Base-by-base conservation (phyloP, 2,797 vertebrate species). In the Macropodus opercularis region DNA sequence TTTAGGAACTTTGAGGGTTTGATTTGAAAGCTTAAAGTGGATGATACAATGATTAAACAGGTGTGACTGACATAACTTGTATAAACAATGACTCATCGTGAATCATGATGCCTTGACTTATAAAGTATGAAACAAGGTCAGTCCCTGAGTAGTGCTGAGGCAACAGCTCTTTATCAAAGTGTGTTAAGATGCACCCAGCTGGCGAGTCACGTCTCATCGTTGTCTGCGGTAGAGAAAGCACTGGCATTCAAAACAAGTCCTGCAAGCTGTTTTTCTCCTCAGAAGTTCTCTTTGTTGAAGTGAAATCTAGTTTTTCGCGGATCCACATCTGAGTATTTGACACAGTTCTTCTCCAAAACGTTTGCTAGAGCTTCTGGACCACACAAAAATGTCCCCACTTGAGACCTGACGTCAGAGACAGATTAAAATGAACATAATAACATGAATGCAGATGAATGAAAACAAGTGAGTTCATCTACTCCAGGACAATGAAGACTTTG, bases 251-350 rank as follows among this genome's bases (percentile, higher is more conserved):
- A 17, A 32, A 18, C 46, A 47, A 23, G 8, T 49, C 24, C 2
- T 8, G 48, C 38, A 29, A 5, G 32, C 38, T 31, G 13, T 8
- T 22, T 1, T 13, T 1, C 32, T 19, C 0, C 68, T 95, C 82
- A 98, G 63, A 98, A 98, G 59, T 96, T 97, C 73, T 98, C 95
- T 79, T 96, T 95, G 90, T 98, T 98, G 84, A 98, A 97, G 80
- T 96, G 97, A 88, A 98, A 99, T 57, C 93, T 93, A 65, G 94
- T 95, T 67, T 95, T 96, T 15, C 95, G 92, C 39, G 94, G 94
- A 86, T 98, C 94, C 47, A 97, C 79, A 10, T 95, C 95, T 0
- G 95, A 96, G 68, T 93, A 94, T 21, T 93, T 94, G 13, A 82
- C 90, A 57, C 94, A 96, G 61, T 92, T 93, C 63, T 94, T 95